These are phyloP conservation scores for Pholis gunnellus DNA, from an alignment of 2,113 vertebrate species.

Conservation along the genomic window DNA sequence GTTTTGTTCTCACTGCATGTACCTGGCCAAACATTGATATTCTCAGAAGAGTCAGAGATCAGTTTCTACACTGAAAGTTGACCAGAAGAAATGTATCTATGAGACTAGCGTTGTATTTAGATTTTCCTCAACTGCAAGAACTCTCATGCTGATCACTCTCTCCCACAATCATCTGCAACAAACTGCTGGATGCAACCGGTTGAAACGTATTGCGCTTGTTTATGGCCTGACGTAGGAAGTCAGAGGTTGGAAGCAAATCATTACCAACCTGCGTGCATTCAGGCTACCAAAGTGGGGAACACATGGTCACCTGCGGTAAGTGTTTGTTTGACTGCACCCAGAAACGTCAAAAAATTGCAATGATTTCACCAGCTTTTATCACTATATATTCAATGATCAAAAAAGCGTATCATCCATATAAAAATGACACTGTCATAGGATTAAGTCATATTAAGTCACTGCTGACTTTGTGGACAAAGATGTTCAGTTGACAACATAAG, in stretches of 20 bases:
- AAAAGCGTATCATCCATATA: not conserved
- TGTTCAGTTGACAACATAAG: not conserved
- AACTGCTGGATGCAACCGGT: constrained; percentile 43
- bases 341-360: constrained; percentile 16
- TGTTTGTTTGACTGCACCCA: constrained; percentile 3
- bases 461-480: not conserved
- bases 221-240: constrained; percentile 1
- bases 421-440: not conserved
- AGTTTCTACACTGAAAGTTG: not conserved
- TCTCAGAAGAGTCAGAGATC: not conserved
- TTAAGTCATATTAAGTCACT: not conserved
- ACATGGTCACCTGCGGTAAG: not conserved
- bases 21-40: not conserved
- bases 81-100: not conserved
- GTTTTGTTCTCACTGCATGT: not conserved
- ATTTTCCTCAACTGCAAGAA: constrained; percentile 23
- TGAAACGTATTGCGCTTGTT: constrained; percentile 36
- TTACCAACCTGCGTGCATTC: constrained; percentile 9
- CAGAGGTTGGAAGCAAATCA: constrained; percentile 15
- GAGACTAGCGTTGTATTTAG: not conserved
- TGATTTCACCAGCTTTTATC: not conserved
- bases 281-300: not conserved
- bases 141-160: not conserved
- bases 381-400: not conserved
- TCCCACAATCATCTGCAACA: constrained; percentile 12